A percentile compares a stretch with the other conserved stretches of the same genome.
These are phyloP conservation scores for Limnodromus scolopaceus DNA, from an alignment of 2,797 vertebrate species.

Conservation along the genomic window DNA sequence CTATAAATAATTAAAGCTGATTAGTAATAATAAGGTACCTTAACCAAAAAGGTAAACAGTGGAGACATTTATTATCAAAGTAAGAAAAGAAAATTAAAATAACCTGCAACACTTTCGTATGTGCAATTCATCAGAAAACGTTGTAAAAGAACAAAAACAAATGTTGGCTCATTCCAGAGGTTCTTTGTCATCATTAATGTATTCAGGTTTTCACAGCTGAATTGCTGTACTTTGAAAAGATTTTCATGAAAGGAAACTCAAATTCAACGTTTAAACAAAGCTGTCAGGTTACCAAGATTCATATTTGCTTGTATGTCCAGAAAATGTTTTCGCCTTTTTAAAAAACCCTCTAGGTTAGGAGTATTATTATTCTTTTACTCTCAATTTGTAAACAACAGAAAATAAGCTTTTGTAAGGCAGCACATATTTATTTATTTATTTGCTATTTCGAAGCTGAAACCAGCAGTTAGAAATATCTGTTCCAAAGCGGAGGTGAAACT, in stretches of 20 bases:
- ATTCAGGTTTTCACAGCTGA: slow-evolving; percentile 79
- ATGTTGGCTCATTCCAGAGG: slow-evolving; percentile 74
- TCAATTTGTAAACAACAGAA: slow-evolving; percentile 71
- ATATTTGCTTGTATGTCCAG: slow-evolving; percentile 70
- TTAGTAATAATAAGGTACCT: slow-evolving; percentile 72
- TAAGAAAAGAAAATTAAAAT: slow-evolving; percentile 73
- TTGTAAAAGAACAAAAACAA: slow-evolving; percentile 77
- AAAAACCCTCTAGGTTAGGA: slow-evolving; percentile 32
- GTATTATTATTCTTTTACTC: slow-evolving; percentile 46
- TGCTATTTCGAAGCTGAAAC: neutral
- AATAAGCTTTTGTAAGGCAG: slow-evolving; percentile 57
- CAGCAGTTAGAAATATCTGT: slow-evolving; percentile 41
- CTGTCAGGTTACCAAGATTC: slow-evolving; percentile 75
- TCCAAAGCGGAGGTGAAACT: slow-evolving; percentile 72
- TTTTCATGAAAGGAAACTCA: slow-evolving; percentile 77
- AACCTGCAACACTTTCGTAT: slow-evolving; percentile 72
- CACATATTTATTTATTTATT: slow-evolving; percentile 46
- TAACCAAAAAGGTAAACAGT: slow-evolving; percentile 71
- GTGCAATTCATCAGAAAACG: slow-evolving; percentile 76
- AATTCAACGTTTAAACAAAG: slow-evolving; percentile 74
- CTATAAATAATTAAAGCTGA: slow-evolving; percentile 73
- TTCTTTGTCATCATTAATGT: slow-evolving; percentile 83
- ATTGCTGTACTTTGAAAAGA: slow-evolving; percentile 78
- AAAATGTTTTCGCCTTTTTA: slow-evolving; percentile 56
- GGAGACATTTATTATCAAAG: slow-evolving; percentile 76